Conservation (phyloP, 1,140 invertebrate genomes). For the Pseudomyrmex gracilis region DNA sequence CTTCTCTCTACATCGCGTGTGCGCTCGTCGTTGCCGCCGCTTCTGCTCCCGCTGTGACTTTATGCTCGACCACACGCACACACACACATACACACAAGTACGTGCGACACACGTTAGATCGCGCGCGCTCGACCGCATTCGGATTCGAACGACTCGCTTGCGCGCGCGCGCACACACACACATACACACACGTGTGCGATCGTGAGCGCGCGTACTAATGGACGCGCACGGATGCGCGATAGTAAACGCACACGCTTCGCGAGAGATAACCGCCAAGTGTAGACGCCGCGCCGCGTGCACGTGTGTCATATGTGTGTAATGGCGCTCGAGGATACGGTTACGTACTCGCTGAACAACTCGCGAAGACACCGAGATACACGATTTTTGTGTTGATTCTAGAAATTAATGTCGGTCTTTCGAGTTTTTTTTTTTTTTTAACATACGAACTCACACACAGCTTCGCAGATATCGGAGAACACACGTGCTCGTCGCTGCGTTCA, state of each 20-base stretch:
- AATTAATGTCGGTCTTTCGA: constrained; percentile 24
- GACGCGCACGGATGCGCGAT: constrained; percentile 51
- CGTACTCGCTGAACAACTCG: constrained; percentile 24
- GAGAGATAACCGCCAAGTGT: constrained; percentile 41
- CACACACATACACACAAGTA: background rate
- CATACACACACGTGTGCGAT: background rate
- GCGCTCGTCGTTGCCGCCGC: constrained; percentile 68
- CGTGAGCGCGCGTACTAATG: constrained; percentile 44
- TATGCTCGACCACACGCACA: constrained; percentile 54
- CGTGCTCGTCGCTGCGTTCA: background rate
- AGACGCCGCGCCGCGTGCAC: background rate
- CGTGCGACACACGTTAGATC: background rate
- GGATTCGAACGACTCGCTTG: constrained; percentile 5
- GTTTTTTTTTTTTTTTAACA: background rate
- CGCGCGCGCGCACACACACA: background rate
- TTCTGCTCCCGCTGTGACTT: constrained; percentile 69
- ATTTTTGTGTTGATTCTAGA: constrained; percentile 38
- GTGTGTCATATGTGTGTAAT: background rate
- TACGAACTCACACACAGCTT: background rate
- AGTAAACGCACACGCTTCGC: constrained; percentile 53
- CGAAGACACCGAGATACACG: constrained; percentile 11
- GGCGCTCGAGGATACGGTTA: constrained; percentile 37
- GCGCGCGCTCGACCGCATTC: constrained; percentile 52
- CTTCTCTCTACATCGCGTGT: constrained; percentile 58
- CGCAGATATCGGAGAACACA: background rate